Evolutionary conservation across 2,888 invertebrate species (phyloP).

Genomic region (Lepidonotus clava): DNA sequence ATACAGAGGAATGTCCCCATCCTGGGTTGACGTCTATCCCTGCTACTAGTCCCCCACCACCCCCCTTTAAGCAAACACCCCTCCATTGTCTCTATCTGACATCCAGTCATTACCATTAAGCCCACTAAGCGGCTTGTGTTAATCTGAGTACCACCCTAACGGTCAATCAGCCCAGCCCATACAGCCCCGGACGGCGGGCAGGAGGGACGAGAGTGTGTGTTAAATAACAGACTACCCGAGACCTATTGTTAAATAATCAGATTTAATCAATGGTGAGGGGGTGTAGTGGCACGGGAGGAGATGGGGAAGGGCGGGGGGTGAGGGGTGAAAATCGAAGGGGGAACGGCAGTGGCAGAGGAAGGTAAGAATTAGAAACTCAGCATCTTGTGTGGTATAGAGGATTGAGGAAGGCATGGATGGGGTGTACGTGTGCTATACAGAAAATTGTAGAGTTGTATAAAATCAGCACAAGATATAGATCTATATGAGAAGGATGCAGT

Average conservation of each 20-base stretch:
- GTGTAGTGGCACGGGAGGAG: background rate
- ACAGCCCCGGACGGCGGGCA: too few species aligned
- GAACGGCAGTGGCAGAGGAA: background rate
- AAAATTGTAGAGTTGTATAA: too few species aligned
- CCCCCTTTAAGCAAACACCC: background rate
- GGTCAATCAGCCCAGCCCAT: too few species aligned
- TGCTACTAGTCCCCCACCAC: background rate
- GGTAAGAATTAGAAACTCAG: too few species aligned
- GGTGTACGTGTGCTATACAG: background rate
- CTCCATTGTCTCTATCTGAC: background rate
- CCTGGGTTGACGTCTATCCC: background rate
- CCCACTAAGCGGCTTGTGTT: background rate
- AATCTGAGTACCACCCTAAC: background rate
- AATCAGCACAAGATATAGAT: too few species aligned
- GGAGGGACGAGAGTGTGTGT: background rate
- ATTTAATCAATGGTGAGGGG: background rate
- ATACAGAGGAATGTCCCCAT: too few species aligned
- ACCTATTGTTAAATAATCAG: background rate
- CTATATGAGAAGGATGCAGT: too few species aligned
- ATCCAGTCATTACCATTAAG: background rate
- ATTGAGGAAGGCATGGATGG: background rate
- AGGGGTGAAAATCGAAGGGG: background rate
- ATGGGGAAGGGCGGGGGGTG: background rate
- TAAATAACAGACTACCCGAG: too few species aligned
- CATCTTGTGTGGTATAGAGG: too few species aligned